phyloP scores from a whole-genome alignment of 2,888 invertebrate species.

The Tubulanus polymorphus region DNA sequence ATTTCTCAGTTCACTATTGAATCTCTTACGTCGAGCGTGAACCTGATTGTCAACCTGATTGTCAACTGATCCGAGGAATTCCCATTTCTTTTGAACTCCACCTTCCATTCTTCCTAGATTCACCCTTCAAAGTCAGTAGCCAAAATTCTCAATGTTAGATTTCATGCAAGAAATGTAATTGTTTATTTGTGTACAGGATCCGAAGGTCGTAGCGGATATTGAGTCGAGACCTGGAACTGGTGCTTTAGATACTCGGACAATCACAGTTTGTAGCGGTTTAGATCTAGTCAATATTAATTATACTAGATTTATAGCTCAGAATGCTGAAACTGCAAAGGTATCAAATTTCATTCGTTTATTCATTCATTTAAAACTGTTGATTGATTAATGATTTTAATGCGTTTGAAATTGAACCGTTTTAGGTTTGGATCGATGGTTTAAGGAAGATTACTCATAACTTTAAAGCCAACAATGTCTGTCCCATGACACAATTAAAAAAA shows the following conservation, averaged over 20 bases:
- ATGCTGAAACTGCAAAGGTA: constrained; percentile 91
- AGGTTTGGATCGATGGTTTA: constrained; percentile 90
- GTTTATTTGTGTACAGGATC: constrained; percentile 34
- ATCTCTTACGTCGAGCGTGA: too few species aligned
- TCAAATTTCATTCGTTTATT: constrained; percentile 19
- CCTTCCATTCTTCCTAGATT: too few species aligned
- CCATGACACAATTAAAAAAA: constrained; percentile 91
- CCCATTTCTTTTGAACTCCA: too few species aligned
- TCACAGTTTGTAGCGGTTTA: constrained; percentile 95
- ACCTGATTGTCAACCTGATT: too few species aligned
- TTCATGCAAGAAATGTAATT: too few species aligned
- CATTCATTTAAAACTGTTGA: not conserved
- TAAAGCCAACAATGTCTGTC: constrained; percentile 94
- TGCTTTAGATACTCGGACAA: constrained; percentile 79
- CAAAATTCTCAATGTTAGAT: too few species aligned
- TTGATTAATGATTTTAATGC: too few species aligned
- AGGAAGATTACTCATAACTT: constrained; percentile 90
- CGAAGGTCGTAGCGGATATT: constrained; percentile 40
- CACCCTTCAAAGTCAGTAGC: too few species aligned
- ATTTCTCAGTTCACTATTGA: too few species aligned
- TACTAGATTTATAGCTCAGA: constrained; percentile 92
- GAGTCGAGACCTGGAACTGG: constrained; percentile 78
- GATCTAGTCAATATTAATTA: constrained; percentile 99
- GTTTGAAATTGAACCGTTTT: constrained; percentile 47
- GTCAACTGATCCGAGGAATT: too few species aligned